Evolutionary conservation across 2,888 invertebrate species (phyloP), one percentile per base, ranked within the genome.

Genomic region (Corbicula japonica): DNA sequence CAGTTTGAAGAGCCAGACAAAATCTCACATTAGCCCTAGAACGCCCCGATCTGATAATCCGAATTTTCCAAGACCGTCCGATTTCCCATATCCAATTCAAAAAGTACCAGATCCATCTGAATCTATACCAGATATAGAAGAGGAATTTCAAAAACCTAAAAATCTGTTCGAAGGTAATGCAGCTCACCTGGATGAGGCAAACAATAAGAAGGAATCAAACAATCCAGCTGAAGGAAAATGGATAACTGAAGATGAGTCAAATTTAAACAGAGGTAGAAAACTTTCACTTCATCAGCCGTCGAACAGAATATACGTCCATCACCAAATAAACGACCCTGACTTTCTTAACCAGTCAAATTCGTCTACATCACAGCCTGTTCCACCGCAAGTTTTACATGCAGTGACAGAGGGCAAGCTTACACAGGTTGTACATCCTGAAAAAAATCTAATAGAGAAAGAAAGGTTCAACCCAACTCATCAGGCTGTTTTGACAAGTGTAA

Each of bases 271-370:
- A 30, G 26, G 63, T 6, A 69, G 46, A 32, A 21, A 32, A 15
- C 50, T 26, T 10, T 15, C 44, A 2, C 52, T 26, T 15, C 46
- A 56, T 8, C 15, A 44, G 0, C 63, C n/a, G n/a, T n/a, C 50
- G n/a, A 83, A 76, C 58, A 62, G 79, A 56, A 83, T 83, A 21
- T 83, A 79, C 56, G 70, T 83, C 28, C 82, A 83, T 44, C 72
- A 76, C 26, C 78, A 83, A 26, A 70, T 83, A 2, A 48, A 69
- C 52, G 32, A 65, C 34, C 38, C 23, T n/a, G n/a, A n/a, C n/a
- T n/a, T n/a, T n/a, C n/a, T n/a, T n/a, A n/a, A n/a, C n/a, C n/a
- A n/a, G n/a, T n/a, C n/a, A n/a, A n/a, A n/a, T n/a, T n/a, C n/a
- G n/a, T n/a, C n/a, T n/a, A n/a, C n/a, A n/a, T n/a, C n/a, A n/a